Base-by-base conservation (phyloP, 2,797 vertebrate species). In the Enteromius thamalakanensis region DNA sequence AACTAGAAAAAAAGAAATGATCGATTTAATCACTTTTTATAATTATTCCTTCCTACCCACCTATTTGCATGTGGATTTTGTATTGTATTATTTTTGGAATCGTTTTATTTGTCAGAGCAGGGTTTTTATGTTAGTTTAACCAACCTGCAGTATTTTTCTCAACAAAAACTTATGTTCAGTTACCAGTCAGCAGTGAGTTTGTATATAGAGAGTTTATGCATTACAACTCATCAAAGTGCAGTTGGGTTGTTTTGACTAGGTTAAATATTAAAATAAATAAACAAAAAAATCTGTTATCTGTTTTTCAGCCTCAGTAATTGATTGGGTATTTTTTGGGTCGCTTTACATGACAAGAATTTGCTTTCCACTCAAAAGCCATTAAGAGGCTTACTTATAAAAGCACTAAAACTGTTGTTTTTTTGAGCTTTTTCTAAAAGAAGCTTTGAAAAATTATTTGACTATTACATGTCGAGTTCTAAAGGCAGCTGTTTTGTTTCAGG, bases 401-500 rank as follows among this genome's bases (percentile, higher is more conserved):
- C 37, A 42, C 21, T 26, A 1, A 21, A 21, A 21, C 6, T 21
- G 70, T 29, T 51, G 17, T 21, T 32, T 49, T 53, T 53, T 6
- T 34, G 7, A 53, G 10, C 17, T 74, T 29, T 74, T 29, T 64
- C 14, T 64, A 51, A 10, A 7, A 21, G 5, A 7, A 21, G 12
- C 23, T 6, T 64, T 7, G 34, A 19, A 15, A 12, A 51, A 6
- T 15, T 1, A 3, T 32, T 21, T 32, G 2, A 21, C 12, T 69
- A 12, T n/a, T 10, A 68, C 19, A 11, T 72, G 80, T 68, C 87
- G 49, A 55, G 23, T 69, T 17, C 86, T 23, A 29, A 62, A 21
- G 15, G 17, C 1, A 23, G 15, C 40, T 77, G 23, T 77, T 65
- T 65, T 79, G 68, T 91, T 89, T 80, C 92, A 99, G 98, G 98